Evolutionary conservation across 2,888 invertebrate genomes (phyloP).

Genomic region (Pammene aurita): DNA sequence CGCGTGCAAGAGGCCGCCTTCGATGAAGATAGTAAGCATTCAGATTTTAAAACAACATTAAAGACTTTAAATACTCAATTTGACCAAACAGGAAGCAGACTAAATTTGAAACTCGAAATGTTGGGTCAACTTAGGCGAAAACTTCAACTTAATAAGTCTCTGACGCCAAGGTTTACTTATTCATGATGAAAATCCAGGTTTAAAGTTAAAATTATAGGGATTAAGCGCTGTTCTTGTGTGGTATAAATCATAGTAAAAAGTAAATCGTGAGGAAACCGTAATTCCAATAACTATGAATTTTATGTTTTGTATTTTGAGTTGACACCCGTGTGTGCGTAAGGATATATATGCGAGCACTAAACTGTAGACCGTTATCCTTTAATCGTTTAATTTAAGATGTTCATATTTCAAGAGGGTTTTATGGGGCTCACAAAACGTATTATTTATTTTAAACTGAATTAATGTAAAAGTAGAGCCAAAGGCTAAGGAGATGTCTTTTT

Average conservation of each 20-base stretch:
- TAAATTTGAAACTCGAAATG: too few species aligned
- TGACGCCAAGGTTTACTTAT: too few species aligned
- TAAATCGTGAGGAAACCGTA: neutral
- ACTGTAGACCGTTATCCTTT: neutral
- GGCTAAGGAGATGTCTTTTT: constrained; percentile 12
- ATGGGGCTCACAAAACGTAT: constrained; percentile 5
- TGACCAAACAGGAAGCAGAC: neutral
- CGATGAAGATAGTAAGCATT: constrained; percentile 91
- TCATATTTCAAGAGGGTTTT: constrained; percentile 6
- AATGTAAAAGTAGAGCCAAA: neutral
- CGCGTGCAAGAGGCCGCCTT: constrained; percentile 85
- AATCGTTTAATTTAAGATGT: neutral
- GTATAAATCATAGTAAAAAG: neutral
- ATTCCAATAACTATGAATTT: neutral
- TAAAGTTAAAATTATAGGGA: neutral
- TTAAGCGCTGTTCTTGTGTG: neutral
- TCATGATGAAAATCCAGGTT: too few species aligned
- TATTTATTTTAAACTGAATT: constrained; percentile 9
- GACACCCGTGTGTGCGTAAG: neutral
- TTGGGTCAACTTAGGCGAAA: too few species aligned
- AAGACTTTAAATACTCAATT: neutral
- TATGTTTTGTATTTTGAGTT: constrained; percentile 2
- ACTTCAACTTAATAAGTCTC: too few species aligned
- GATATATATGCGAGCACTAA: neutral
- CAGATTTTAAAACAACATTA: neutral